Percentiles rank a stretch among this genome's conserved stretches.
Evolutionary conservation across 53 echinoderm and acorn worm species (phyloP).

Genomic region (Stichopus horrens): DNA sequence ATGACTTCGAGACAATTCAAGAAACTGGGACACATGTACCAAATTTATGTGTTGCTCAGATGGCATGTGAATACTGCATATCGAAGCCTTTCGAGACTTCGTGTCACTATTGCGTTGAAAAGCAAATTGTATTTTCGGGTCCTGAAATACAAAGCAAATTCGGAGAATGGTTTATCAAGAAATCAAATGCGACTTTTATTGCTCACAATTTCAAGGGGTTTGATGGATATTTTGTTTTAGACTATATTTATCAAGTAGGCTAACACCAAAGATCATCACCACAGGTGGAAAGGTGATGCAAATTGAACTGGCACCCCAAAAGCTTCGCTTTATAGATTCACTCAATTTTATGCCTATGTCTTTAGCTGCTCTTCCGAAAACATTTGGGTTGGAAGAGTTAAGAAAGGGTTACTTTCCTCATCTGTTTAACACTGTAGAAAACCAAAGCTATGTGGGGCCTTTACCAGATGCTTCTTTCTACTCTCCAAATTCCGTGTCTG

Average conservation of each 20-base stretch:
- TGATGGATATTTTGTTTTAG: slow-evolving; percentile 36
- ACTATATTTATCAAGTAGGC: slow-evolving; percentile 18
- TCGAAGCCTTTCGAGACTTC: not conserved
- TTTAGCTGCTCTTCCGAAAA: slow-evolving; percentile 34
- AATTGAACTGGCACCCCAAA: not conserved
- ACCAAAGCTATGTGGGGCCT: slow-evolving; percentile 33
- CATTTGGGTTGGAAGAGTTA: slow-evolving; percentile 44
- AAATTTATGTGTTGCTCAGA: no score
- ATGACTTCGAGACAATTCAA: slow-evolving; percentile 38
- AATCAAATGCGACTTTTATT: slow-evolving; percentile 16
- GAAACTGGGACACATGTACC: slow-evolving; percentile 40
- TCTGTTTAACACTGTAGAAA: slow-evolving; percentile 39
- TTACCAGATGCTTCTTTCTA: slow-evolving; percentile 33
- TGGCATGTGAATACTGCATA: slow-evolving; percentile 9
- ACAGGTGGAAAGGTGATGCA: slow-evolving; percentile 41
- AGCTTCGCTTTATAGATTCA: slow-evolving; percentile 38
- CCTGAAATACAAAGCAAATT: not conserved
- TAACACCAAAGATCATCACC: slow-evolving; percentile 36
- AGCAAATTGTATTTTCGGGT: slow-evolving; percentile 30
- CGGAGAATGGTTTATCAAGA: slow-evolving; percentile 34
- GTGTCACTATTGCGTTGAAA: not conserved
- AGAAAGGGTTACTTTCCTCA: slow-evolving; percentile 56
- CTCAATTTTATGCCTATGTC: slow-evolving; percentile 55
- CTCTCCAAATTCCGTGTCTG: slow-evolving; percentile 18
- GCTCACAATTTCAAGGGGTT: slow-evolving; percentile 50